Percentiles rank a stretch among this genome's conserved stretches.
Evolutionary conservation across 2,797 vertebrate genomes (phyloP).

Genomic region (Amazona finschi): DNA sequence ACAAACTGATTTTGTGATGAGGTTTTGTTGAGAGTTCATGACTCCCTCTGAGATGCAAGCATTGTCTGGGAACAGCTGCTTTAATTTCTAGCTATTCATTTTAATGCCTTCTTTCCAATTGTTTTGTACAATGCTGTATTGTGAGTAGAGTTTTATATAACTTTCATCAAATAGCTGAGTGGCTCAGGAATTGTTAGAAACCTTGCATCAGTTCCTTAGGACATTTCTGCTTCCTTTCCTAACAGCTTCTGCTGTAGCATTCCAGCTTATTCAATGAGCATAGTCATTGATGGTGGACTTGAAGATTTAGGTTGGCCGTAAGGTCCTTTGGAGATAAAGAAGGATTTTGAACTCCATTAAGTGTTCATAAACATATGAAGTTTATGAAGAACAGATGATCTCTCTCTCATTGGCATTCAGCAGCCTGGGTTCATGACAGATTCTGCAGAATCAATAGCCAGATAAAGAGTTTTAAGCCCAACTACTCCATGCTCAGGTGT

Average conservation of each 20-base stretch:
- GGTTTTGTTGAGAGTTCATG: neutral
- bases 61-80: slow-evolving; percentile 44
- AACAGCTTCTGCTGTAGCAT: neutral
- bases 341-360: neutral
- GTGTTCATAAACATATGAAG: neutral
- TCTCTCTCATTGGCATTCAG: neutral
- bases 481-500: neutral
- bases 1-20: neutral
- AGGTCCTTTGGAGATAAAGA: neutral
- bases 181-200: neutral
- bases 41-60: neutral
- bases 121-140: neutral
- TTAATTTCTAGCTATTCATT: slow-evolving; percentile 5
- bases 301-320: neutral
- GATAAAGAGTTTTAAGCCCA: neutral
- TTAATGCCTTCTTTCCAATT: neutral
- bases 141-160: neutral
- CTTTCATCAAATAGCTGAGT: neutral
- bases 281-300: neutral
- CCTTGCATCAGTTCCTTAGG: neutral
- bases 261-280: neutral
- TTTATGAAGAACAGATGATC: neutral
- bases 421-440: neutral
- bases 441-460: neutral
- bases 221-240: neutral